Evolutionary conservation across 2,113 vertebrate species (phyloP), one percentile per base, ranked within the genome.

Genomic region (Pycnonotus jocosus): DNA sequence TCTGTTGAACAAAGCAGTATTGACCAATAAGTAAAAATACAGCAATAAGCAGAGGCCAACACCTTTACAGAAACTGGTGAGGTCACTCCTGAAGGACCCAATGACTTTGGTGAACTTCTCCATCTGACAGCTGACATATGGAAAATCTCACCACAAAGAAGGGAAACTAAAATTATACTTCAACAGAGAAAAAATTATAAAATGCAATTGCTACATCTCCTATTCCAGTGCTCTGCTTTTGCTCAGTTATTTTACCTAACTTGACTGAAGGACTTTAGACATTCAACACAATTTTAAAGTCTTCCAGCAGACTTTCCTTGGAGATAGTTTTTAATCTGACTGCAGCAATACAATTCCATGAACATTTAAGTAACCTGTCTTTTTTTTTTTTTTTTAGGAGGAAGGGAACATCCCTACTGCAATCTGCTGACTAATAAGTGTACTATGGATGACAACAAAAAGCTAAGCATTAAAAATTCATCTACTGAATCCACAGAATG

Each of bases 81-180:
- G 15, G 21, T 74, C 10, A 24, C 6, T 70, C 33, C 42, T 40
- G 35, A 35, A 77, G 50, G 25, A 48, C 47, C 12, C 35, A 25
- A 15, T 5, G 15, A 62, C 17, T 61, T 61, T 1, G 4, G 54
- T 21, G 8, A 88, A 31, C n/a, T 66, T 83, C 44, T 44, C 53
- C 33, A 61, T 33, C 25, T 42, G 27, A 56, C 9, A 73, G 20
- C 0, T 40, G 44, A 70, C 19, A 7, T 8, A 30, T 1, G 3
- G 11, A 51, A 83, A 85, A 87, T 13, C 51, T 91, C 73, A 64
- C 13, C 73, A 45, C 37, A 60, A 54, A 56, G 35, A 37, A 68
- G 2, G 8, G 4, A 62, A 60, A 72, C 28, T n/a, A 77, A 85
- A 88, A 35, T 25, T 30, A 25, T 14, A 12, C 47, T 54, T 66